Percentiles rank a stretch among this genome's conserved stretches.
phyloP scores from a whole-genome alignment of 2,888 invertebrate genomes.

The Bembecia ichneumoniformis region DNA sequence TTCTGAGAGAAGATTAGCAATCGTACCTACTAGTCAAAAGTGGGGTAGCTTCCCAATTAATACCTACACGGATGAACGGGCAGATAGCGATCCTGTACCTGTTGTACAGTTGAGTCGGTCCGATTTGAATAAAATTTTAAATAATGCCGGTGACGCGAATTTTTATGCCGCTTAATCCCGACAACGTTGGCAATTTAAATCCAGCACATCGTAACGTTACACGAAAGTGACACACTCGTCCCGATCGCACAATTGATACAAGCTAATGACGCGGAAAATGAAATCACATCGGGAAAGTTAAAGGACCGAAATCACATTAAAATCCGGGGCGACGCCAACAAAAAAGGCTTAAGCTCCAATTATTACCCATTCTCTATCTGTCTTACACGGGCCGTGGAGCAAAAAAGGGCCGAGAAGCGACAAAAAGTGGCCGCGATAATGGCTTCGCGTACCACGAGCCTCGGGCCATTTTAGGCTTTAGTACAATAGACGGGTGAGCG shows the following conservation, averaged over 20 bases:
- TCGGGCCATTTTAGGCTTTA: conserved; percentile 44
- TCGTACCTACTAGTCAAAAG: too few species aligned
- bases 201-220: background rate
- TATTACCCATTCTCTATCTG: conserved; percentile 63
- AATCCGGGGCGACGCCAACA: conserved; percentile 38
- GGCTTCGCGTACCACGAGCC: conserved; percentile 40
- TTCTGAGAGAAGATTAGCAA: too few species aligned
- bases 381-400: conserved; percentile 42
- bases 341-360: conserved; percentile 60
- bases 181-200: background rate
- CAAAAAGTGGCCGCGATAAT: conserved; percentile 56
- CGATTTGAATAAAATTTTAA: too few species aligned
- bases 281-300: conserved; percentile 29
- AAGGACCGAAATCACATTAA: conserved; percentile 39
- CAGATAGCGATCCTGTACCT: background rate
- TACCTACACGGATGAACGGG: background rate
- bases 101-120: too few species aligned
- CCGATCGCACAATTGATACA: conserved; percentile 26
- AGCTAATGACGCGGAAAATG: conserved; percentile 42
- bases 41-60: too few species aligned
- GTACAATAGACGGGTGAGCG: conserved; percentile 47
- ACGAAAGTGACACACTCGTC: conserved; percentile 1
- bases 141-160: background rate
- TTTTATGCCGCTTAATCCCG: background rate
- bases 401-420: conserved; percentile 38